Conservation (phyloP, 2,113 vertebrate species). For the Edolisoma coerulescens region DNA sequence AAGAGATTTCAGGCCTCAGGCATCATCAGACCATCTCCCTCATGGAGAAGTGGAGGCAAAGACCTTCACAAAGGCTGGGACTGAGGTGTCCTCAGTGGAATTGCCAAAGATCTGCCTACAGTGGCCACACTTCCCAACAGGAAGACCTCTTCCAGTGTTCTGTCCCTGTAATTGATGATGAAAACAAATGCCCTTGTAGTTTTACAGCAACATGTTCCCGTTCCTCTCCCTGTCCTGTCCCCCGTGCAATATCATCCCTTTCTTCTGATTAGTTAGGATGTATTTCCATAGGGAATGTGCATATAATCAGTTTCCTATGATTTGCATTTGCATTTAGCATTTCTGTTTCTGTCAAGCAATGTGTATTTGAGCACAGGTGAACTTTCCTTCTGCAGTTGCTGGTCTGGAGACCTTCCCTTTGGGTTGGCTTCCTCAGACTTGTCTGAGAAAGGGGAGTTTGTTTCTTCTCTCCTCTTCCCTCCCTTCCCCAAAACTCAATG, state of each 20-base stretch:
- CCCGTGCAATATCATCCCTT: background rate
- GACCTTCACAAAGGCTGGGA: background rate
- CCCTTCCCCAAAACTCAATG: fast-evolving
- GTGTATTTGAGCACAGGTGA: background rate
- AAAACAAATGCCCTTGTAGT: background rate
- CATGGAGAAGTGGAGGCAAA: background rate
- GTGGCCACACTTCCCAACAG: fast-evolving
- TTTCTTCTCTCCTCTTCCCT: background rate
- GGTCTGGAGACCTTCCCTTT: background rate
- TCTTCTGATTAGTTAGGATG: background rate
- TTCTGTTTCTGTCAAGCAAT: background rate
- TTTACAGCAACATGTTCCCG: background rate
- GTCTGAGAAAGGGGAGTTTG: background rate
- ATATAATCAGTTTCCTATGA: background rate
- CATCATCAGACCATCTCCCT: background rate
- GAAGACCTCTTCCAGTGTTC: background rate
- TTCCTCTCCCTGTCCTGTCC: background rate
- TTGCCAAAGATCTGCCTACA: background rate
- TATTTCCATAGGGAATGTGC: background rate
- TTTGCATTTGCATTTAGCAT: background rate
- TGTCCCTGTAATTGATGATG: background rate
- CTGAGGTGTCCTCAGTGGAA: background rate
- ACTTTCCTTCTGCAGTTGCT: background rate
- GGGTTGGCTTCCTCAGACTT: background rate
- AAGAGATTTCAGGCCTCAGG: background rate